A percentile compares a stretch with the other conserved stretches of the same genome.
These are phyloP conservation scores for Thymelicus sylvestris DNA, from an alignment of 2,888 invertebrate genomes.

Conservation along the genomic window DNA sequence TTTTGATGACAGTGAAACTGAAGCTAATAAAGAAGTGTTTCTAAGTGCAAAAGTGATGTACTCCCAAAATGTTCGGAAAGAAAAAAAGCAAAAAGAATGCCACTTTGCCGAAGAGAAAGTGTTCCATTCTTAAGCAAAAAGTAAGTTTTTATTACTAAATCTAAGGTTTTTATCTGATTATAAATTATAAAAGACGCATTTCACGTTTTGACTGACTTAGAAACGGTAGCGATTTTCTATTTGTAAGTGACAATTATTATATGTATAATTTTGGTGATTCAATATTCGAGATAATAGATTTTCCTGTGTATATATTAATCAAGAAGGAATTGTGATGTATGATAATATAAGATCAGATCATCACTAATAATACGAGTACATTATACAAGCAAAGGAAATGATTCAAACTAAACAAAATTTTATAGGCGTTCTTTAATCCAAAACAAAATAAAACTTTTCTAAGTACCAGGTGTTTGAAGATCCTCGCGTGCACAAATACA, in stretches of 20 bases:
- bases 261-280: no score
- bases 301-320: no score
- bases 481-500: conserved; percentile 34
- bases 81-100: conserved; percentile 43
- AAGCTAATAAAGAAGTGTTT: not conserved
- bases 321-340: no score
- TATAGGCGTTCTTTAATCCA: not conserved
- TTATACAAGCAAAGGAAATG: no score
- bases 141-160: conserved; percentile 43
- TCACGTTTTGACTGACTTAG: not conserved
- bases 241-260: no score
- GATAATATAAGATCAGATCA: no score
- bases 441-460: conserved; percentile 10
- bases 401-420: no score
- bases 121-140: conserved; percentile 43
- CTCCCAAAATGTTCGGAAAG: conserved; percentile 40
- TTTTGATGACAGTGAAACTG: not conserved
- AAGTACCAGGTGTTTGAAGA: conserved; percentile 32
- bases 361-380: no score
- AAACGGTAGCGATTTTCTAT: not conserved
- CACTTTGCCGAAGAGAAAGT: conserved; percentile 45
- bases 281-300: no score
- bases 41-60: conserved; percentile 11
- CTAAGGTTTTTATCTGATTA: conserved; percentile 1
- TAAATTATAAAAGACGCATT: not conserved